Conservation (phyloP, 92 coral and sea anemone species). For the Diadumene lineata region DNA sequence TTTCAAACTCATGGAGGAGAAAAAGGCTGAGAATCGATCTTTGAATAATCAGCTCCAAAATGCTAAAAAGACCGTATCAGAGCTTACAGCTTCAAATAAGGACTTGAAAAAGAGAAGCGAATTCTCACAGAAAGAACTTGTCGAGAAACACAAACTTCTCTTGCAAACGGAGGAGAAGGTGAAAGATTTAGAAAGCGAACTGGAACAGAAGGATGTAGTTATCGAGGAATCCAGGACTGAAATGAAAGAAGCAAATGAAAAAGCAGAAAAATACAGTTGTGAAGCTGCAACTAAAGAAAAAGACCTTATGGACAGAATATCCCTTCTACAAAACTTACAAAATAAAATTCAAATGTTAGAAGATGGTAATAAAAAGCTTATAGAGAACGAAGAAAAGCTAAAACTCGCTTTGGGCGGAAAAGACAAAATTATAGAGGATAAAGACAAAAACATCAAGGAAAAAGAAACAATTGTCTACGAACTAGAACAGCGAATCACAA, state of each 20-base stretch:
- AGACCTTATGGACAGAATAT: conserved; percentile 45
- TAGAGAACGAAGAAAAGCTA: conserved; percentile 42
- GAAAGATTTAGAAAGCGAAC: conserved; percentile 35
- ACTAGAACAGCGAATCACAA: conserved; percentile 23
- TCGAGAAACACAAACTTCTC: conserved; percentile 29
- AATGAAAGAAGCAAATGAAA: conserved; percentile 44
- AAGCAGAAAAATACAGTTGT: conserved; percentile 36
- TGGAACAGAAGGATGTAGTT: conserved; percentile 48
- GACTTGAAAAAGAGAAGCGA: conserved; percentile 45
- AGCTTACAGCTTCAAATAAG: conserved; percentile 26
- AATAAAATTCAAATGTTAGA: conserved; percentile 45
- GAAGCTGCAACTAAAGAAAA: conserved; percentile 38
- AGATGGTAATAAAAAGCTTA: conserved; percentile 35
- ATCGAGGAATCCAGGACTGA: conserved; percentile 29
- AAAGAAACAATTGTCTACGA: conserved; percentile 24
- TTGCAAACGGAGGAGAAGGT: conserved; percentile 43
- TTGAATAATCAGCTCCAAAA: conserved; percentile 20
- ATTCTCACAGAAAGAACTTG: conserved; percentile 34
- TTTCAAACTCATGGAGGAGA: conserved; percentile 36
- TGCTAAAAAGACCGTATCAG: conserved; percentile 21
- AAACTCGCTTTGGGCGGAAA: conserved; percentile 38
- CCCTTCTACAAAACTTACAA: conserved; percentile 41
- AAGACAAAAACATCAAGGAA: conserved; percentile 34
- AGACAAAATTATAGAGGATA: conserved; percentile 39
- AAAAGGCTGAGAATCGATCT: conserved; percentile 31